These are phyloP conservation scores for Stenichneumon culpator DNA, from an alignment of 2,888 invertebrate species.

Conservation along the genomic window DNA sequence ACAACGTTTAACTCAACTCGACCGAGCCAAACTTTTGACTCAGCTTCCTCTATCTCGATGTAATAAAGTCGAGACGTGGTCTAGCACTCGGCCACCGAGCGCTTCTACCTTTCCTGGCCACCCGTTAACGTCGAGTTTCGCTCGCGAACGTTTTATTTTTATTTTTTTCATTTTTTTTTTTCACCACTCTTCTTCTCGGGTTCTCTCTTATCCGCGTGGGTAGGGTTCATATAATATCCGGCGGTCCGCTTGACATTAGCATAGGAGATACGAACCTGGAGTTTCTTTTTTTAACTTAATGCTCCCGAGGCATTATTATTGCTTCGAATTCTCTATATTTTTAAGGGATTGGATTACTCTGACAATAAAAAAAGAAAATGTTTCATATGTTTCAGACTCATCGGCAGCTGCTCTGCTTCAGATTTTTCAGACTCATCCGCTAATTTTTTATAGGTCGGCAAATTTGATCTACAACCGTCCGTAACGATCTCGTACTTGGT, in stretches of 20 bases:
- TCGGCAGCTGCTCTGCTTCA: neutral
- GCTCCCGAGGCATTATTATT: constrained; percentile 9
- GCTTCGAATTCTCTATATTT: constrained; percentile 7
- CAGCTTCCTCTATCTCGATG: constrained; percentile 73
- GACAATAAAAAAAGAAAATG: neutral
- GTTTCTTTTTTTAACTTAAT: constrained; percentile 17
- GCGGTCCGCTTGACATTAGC: constrained; percentile 46
- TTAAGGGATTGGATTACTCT: neutral
- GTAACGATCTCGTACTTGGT: neutral
- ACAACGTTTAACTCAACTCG: constrained; percentile 70
- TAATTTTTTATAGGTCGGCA: too few relatives aligned
- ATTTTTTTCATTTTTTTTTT: constrained; percentile 63
- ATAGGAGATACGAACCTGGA: constrained; percentile 46
- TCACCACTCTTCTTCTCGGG: constrained; percentile 40
- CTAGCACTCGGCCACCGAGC: constrained; percentile 14
- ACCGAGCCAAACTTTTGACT: constrained; percentile 75
- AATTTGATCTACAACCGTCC: neutral
- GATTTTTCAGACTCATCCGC: neutral
- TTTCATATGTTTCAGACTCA: neutral
- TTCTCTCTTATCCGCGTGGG: constrained; percentile 48
- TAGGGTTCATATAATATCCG: constrained; percentile 30
- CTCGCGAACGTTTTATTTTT: constrained; percentile 49
- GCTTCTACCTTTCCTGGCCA: constrained; percentile 11
- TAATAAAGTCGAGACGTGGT: constrained; percentile 68
- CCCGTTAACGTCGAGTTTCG: constrained; percentile 24